Evolutionary conservation across 2,888 invertebrate genomes (phyloP), one percentile per base, ranked within the genome.

Genomic region (Oasisia sp.): DNA sequence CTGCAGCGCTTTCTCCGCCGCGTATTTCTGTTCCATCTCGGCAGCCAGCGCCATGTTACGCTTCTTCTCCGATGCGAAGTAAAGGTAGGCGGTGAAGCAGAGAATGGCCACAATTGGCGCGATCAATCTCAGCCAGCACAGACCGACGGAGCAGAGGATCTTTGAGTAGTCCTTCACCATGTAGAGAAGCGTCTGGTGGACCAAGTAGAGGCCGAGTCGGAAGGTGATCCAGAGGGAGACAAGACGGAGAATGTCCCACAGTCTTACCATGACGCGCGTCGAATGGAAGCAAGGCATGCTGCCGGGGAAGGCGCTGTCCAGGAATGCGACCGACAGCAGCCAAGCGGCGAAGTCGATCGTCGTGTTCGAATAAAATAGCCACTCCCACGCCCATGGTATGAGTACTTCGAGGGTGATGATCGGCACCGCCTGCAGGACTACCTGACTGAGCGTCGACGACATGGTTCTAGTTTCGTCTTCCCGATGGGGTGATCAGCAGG

Each of bases 341-440:
- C 74, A 74, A 74, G 74, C 74, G 74, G 74, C 74, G 74, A 74
- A 74, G 27, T 74, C 74, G 74, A 74, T 19, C 27, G 74, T 74
- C 74, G 74, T 74, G 27, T 74, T 74, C 19, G 74, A 74, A 74
- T 19, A 74, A 27, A 74, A 74, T 19, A 74, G 74, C 27, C 27
- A 74, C 74, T 74, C 74, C 74, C 74, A 74, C 27, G 74, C 74
- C 74, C 74, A 74, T n/a, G 74, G 74, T 74, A 74, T 74, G 27
- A 74, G 74, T 27, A 74, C 74, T n/a, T 74, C 74, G 27, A 74
- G 74, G 74, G 74, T 74, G 74, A 74, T 74, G 74, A 74, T 74
- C 74, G 74, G 74, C 74, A 74, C 74, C 74, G 74, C 74, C 74
- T 74, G 74, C 74, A 27, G 74, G 74, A 74, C 74, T 74, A 74